These are phyloP conservation scores for Apis florea DNA, from an alignment of 1,140 invertebrate genomes.

Conservation along the genomic window DNA sequence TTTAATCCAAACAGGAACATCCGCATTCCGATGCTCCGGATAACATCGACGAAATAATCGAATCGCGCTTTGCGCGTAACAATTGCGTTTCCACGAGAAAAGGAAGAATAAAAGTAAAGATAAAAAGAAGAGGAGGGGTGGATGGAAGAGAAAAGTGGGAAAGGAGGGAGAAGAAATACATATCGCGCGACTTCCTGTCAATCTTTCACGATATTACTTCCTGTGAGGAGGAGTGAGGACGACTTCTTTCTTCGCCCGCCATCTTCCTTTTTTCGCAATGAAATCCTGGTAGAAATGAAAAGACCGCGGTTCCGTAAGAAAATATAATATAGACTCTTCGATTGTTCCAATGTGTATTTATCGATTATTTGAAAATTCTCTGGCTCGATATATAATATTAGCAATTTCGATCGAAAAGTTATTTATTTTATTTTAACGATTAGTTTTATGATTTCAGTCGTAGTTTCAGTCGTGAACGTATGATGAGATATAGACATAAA, in stretches of 20 bases:
- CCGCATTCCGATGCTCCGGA: neutral
- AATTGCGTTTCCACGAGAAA: neutral
- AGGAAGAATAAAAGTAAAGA: neutral
- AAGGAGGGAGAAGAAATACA: neutral
- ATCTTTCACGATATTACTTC: slow-evolving; percentile 27
- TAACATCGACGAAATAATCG: slow-evolving; percentile 29
- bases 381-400: neutral
- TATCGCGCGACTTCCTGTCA: slow-evolving; percentile 23
- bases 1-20: slow-evolving; percentile 35
- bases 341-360: neutral
- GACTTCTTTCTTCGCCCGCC: neutral
- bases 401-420: too few relatives aligned
- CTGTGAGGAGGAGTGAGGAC: neutral
- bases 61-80: neutral
- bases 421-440: too few relatives aligned
- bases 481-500: too few relatives aligned
- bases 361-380: slow-evolving; percentile 1
- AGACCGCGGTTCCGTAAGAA: neutral
- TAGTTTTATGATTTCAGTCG: neutral
- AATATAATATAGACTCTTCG: slow-evolving; percentile 5
- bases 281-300: slow-evolving; percentile 4
- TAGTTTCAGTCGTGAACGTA: too few relatives aligned
- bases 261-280: neutral
- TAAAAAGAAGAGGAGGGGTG: neutral
- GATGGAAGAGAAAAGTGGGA: neutral